Evolutionary conservation across 2,888 invertebrate species (phyloP), one percentile per base, ranked within the genome.

Genomic region (Aromia moschata): DNA sequence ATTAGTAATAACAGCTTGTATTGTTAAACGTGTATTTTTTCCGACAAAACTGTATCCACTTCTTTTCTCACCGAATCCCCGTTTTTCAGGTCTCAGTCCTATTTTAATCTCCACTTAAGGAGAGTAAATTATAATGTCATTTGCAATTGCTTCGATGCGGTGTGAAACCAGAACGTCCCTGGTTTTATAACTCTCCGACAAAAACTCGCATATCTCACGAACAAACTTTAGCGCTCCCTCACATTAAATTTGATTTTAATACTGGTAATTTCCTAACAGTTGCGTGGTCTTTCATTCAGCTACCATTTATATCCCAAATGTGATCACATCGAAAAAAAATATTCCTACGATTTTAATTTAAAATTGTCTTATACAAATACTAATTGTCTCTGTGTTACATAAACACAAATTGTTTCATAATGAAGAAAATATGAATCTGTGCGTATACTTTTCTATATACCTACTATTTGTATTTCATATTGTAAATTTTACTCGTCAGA

Each of bases 121-220:
- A 40, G 46, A 46, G 30, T 40, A 56, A 56, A 56, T 56, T 56
- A 56, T 55, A 55, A 45, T 56, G 56, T 47, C 56, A 56, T 46
- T 56, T 47, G 31, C 47, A 47, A 46, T 14, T 15, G 16, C 47
- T 18, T 25, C 18, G 25, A 7, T 38, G 15, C 18, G 33, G 56
- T 46, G 53, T 44, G 51, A 60, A 53, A 41, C 11, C 45, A 37
- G 37, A 18, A 47, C 17, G 16, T 17, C 18, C 9, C 17, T 33
- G 47, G 18, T 18, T 37, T 47, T 37, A 47, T 47, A 36, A 36
- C 18, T 36, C 17, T 9, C 36, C 36, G 18, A 37, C 37, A 49
- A 49, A 49, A 49, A 49, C 20, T 33, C 16, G 17, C 31, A 43
- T 45, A 36, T 46, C 46, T 46, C 33, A 33, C 49, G 18, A 49